Evolutionary conservation across 2,797 vertebrate species (phyloP), one percentile per base, ranked within the genome.

Genomic region (Numenius phaeopus): DNA sequence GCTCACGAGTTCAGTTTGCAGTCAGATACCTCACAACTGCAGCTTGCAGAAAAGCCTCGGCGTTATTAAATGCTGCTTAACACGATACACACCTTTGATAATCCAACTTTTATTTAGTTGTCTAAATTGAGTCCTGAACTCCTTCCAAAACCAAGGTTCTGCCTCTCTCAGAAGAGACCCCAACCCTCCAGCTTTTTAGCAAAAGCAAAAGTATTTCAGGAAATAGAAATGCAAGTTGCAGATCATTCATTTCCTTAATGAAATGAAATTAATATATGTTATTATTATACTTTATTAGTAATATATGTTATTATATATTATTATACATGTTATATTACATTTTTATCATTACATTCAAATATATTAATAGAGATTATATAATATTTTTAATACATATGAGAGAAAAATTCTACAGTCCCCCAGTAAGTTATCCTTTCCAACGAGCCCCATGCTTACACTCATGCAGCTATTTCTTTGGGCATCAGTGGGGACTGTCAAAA

Each of bases 61-160:
- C 1, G 0, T 49, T 44, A 20, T 70, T 64, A 89, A 90, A 66
- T 8, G 6, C 58, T 58, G 10, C 34, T 37, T n/a, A 46, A 34
- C 20, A 11, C 0, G 0, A 30, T 27, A 10, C 32, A 21, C 0
- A 0, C 30, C 62, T 65, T 14, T 39, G 67, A 42, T 71, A 79
- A 73, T 2, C 17, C 7, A 10, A 2, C 32, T 76, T 52, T 23
- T 50, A 16, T 40, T 82, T 72, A 62, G 27, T 52, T 52, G 15
- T 55, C 42, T 21, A n/a, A 61, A 18, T 20, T 8, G 67, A 72
- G 39, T 23, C n/a, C 59, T 47, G 37, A 89, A 40, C 9, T 2
- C 50, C 46, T 89, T 70, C 54, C 83, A 81, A 70, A 57, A 22
- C 20, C 76, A 50, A 24, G 4, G 15, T 32, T 54, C 62, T 30